Percentiles rank a stretch among this genome's conserved stretches.
These are phyloP conservation scores for Platypus cylindrus DNA, from an alignment of 2,888 invertebrate genomes.

Conservation along the genomic window DNA sequence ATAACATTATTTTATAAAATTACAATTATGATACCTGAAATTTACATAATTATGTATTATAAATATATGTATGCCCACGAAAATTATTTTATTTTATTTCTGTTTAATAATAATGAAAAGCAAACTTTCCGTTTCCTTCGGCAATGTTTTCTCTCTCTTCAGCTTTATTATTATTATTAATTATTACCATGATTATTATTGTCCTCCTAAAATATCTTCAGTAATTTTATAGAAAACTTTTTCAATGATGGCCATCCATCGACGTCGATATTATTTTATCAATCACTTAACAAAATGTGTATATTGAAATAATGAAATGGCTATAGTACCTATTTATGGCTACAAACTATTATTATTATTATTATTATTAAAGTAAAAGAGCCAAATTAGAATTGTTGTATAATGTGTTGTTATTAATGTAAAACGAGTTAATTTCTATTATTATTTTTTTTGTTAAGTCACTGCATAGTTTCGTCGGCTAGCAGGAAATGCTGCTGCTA, in stretches of 20 bases:
- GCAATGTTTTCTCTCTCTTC: too few species aligned
- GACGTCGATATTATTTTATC: slow-evolving; percentile 5
- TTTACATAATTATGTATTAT: too few species aligned
- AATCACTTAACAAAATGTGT: slow-evolving; percentile 22
- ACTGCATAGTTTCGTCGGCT: slow-evolving; percentile 25
- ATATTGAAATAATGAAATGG: too few species aligned
- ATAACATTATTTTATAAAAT: too few species aligned
- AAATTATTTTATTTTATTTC: too few species aligned
- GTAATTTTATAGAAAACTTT: slow-evolving; percentile 10
- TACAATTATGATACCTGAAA: too few species aligned
- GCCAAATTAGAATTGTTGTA: slow-evolving; percentile 2
- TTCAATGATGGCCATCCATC: not conserved
- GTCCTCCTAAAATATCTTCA: slow-evolving; percentile 27
- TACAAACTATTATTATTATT: slow-evolving; percentile 1
- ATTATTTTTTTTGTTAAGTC: slow-evolving; percentile 32
- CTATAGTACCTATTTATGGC: slow-evolving; percentile 1
- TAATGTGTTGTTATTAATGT: not conserved
- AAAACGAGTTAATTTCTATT: slow-evolving; percentile 19
- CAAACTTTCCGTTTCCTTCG: slow-evolving; percentile 18
- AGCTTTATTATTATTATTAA: too few species aligned
- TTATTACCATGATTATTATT: too few species aligned
- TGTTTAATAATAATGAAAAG: slow-evolving; percentile 20
- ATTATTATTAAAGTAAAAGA: slow-evolving; percentile 5
- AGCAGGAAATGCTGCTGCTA: slow-evolving; percentile 14
- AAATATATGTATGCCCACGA: too few species aligned